Base-by-base conservation (phyloP, 64 coral and sea anemone genomes). In the Montipora sp. region DNA sequence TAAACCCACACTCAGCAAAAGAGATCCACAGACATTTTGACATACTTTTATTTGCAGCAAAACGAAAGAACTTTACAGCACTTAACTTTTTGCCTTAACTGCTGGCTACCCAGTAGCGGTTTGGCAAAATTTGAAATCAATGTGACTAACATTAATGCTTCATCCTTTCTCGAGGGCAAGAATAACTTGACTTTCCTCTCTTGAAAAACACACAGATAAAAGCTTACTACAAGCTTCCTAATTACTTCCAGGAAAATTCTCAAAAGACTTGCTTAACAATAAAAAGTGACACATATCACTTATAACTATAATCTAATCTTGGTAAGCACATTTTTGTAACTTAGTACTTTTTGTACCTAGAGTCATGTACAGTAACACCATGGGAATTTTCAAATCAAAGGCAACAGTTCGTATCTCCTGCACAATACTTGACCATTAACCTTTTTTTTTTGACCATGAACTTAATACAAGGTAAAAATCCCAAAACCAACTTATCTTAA, bases 51-150 rank as follows among this genome's bases (percentile, higher is more conserved):
- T 75, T 47, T 46, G 24, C 3, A 27, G 16, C 73, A 46, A 36
- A 24, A 1, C 46, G 13, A 14, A 75, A 14, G 10, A 14, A 44
- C 23, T 44, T 67, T 83, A 83, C 79, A 81, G 21, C 36, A 47
- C 5, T 47, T 23, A 8, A 36, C 44, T 48, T 66, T 9, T 7
- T 47, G 14, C 60, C 11, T 45, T 7, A 18, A 19, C 4, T 83
- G 36, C 22, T 8, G 67, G 80, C 80, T 83, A 83, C 80, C 60
- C 15, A 8, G 80, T 83, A 83, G 80, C 80, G 63, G 18, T 19
- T 46, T n/a, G 44, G 3, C 5, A 36, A 18, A 68, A 66, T 16
- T 48, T 47, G 18, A 51, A 83, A 81, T 81, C 79, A 83, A 67
- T 83, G 14, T 83, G 59, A 83, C 23, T 61, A 81, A 61, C 78